Conservation (phyloP, 2,888 invertebrate species). For the Corythucha ciliata region DNA sequence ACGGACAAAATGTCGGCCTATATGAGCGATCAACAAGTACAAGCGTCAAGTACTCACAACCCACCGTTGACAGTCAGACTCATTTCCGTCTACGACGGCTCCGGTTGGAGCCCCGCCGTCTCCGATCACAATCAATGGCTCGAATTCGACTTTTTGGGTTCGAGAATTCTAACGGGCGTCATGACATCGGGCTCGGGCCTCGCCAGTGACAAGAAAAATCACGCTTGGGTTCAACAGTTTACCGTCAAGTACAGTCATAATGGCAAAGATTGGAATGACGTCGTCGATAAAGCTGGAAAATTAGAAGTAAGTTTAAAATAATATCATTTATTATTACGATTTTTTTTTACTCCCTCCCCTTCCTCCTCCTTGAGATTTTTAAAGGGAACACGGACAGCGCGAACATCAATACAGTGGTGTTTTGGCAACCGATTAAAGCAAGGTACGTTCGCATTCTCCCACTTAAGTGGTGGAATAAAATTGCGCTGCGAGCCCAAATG, state of each 20-base stretch:
- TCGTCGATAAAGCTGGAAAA: conserved; percentile 48
- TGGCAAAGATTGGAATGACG: conserved; percentile 58
- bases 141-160: conserved; percentile 66
- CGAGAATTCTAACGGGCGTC: conserved; percentile 67
- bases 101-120: conserved; percentile 58
- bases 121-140: conserved; percentile 62
- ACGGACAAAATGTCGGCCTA: conserved; percentile 57
- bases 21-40: conserved; percentile 55
- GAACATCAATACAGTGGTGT: conserved; percentile 53
- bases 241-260: conserved; percentile 64
- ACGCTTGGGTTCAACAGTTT: conserved; percentile 66
- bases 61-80: conserved; percentile 41
- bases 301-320: conserved; percentile 41
- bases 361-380: conserved; percentile 45
- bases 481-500: conserved; percentile 66
- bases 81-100: conserved; percentile 44
- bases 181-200: conserved; percentile 49
- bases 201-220: conserved; percentile 44
- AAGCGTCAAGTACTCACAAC: conserved; percentile 49
- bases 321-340: background rate
- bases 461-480: conserved; percentile 58
- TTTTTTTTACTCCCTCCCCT: background rate
- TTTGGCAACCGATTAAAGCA: conserved; percentile 62
- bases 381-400: conserved; percentile 61
- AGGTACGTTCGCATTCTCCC: conserved; percentile 64